Evolutionary conservation across 2,113 vertebrate genomes (phyloP).

Genomic region (Hiodon alosoides): DNA sequence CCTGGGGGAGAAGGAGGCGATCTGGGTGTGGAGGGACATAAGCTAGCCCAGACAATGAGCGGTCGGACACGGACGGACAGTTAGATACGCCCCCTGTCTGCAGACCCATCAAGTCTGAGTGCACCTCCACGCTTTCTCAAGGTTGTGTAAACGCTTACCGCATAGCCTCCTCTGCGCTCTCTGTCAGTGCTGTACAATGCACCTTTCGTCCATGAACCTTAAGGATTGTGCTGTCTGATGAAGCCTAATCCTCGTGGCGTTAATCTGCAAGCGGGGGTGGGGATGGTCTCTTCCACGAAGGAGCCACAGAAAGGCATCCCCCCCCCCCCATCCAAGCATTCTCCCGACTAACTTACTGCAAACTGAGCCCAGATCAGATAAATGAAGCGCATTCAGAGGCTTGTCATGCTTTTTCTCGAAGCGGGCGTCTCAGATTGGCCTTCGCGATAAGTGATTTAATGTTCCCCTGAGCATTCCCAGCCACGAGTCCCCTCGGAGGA

Average conservation of each 20-base stretch:
- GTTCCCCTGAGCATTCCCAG: constrained; percentile 3
- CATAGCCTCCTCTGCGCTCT: not conserved
- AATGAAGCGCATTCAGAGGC: not conserved
- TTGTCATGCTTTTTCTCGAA: not conserved
- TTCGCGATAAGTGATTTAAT: not conserved
- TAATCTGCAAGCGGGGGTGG: not conserved
- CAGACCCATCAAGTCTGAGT: not conserved
- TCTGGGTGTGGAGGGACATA: too few species aligned
- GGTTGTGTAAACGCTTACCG: constrained; percentile 12
- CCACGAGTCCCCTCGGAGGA: not conserved
- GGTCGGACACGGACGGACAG: not conserved
- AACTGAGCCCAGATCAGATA: not conserved
- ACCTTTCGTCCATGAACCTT: not conserved
- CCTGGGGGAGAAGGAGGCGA: too few species aligned
- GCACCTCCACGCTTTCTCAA: constrained; percentile 3
- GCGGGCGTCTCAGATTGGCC: not conserved
- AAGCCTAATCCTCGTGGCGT: too few species aligned
- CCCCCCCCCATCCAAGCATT: not conserved
- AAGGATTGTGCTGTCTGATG: not conserved
- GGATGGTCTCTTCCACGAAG: not conserved
- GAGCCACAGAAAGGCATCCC: not conserved
- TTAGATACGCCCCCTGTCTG: not conserved
- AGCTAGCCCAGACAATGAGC: not conserved
- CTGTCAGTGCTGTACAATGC: not conserved
- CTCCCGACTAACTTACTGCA: not conserved